Conservation (phyloP, 2,888 invertebrate species). For the Ochropacha duplaris region DNA sequence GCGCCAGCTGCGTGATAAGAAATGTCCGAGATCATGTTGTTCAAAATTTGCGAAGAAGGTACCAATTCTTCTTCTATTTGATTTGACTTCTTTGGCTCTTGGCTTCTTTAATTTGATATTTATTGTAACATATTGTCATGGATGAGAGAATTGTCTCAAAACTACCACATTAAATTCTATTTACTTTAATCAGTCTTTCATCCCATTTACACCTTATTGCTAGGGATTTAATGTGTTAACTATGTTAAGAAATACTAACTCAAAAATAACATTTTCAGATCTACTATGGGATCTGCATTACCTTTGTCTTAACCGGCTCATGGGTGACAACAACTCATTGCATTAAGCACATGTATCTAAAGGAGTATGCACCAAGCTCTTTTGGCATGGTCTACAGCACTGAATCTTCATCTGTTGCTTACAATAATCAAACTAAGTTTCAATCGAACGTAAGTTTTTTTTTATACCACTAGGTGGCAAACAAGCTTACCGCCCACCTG, state of each 20-base stretch:
- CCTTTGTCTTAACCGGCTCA: slow-evolving; percentile 91
- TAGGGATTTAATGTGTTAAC: too few species aligned
- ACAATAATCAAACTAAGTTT: slow-evolving; percentile 59
- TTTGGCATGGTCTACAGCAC: slow-evolving; percentile 72
- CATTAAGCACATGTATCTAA: slow-evolving; percentile 91
- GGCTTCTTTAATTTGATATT: too few species aligned
- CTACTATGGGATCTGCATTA: slow-evolving; percentile 94
- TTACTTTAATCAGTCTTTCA: too few species aligned
- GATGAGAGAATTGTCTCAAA: too few species aligned
- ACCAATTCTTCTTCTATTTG: slow-evolving; percentile 4
- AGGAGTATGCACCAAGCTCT: slow-evolving; percentile 63
- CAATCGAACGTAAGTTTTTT: slow-evolving; percentile 56
- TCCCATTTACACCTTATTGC: too few species aligned
- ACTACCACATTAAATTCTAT: too few species aligned
- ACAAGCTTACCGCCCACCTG: too few species aligned
- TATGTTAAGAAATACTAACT: too few species aligned
- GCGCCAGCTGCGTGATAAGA: slow-evolving; percentile 71
- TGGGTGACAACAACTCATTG: slow-evolving; percentile 97
- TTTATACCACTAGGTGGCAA: too few species aligned
- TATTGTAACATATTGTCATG: too few species aligned
- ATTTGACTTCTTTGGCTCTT: neutral
- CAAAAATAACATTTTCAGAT: slow-evolving; percentile 83
- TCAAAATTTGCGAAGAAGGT: slow-evolving; percentile 93
- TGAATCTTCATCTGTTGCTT: slow-evolving; percentile 49
- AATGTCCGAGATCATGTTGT: slow-evolving; percentile 90